Base-by-base conservation (phyloP, 1,140 invertebrate genomes). In the Trichoplusia ni region DNA sequence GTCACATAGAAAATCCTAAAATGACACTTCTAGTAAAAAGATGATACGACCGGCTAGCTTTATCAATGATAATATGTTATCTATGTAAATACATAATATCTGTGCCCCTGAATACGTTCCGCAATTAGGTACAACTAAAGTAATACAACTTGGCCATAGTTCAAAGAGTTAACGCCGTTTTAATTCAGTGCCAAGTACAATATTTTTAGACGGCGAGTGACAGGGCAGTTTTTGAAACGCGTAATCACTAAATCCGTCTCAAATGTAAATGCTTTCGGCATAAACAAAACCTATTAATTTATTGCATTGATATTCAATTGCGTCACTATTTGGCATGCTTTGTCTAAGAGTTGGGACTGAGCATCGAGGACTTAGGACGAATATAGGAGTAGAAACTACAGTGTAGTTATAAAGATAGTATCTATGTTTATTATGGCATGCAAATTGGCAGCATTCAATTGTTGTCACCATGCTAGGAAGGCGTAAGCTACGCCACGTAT, bases 121-220 rank as follows among this genome's bases (percentile, higher is more conserved):
- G 33, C 49, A 42, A 69, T 19, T 40, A n/a, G n/a, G n/a, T n/a
- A 42, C 35, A 38, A 42, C 14, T 53, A 18, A 19, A 27, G 53
- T 40, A 62, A 54, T 64, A 71, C 60, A 74, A 70, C 62, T 85
- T 87, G 83, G 84, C 83, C 62, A 65, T 71, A 75, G 69, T 76
- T 87, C 84, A 83, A 83, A 83, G 73, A 82, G 80, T 84, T 81
- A 84, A 77, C 74, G 81, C 72, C 78, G 74, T 71, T 77, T 4
- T 72, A 71, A 77, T 81, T 79, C 73, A 77, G 78, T 85, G 84
- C 84, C 82, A 87, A 85, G 79, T 75, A 74, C 73, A 83, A 84
- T 87, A 87, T 85, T 84, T 85, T 83, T 84, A 84, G 80, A 77
- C 65, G 75, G 67, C 54, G 68, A 74, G 73, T 84, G 84, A 86